phyloP scores from a whole-genome alignment of 2,113 vertebrate species.

The Spea multiplicata region DNA sequence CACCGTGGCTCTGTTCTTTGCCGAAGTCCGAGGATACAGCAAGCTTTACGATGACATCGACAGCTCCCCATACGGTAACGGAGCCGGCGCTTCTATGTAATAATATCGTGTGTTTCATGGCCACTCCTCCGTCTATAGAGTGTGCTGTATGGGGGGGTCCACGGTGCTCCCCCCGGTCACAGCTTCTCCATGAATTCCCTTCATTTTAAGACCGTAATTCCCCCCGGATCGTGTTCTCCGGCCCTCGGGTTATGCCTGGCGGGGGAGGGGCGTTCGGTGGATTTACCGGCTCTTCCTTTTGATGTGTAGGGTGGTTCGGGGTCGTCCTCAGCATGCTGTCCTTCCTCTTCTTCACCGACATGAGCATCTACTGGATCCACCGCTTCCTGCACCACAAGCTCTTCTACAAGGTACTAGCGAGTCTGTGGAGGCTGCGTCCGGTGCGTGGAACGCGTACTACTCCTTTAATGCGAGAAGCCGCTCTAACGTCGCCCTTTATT shows the following conservation, averaged over 20 bases:
- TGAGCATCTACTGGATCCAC: slow-evolving; percentile 98
- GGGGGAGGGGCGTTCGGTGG: too few species aligned
- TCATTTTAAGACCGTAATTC: too few species aligned
- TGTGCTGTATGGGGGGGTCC: too few species aligned
- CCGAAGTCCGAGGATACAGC: slow-evolving; percentile 88
- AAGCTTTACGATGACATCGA: slow-evolving; percentile 80
- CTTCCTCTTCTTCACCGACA: slow-evolving; percentile 95
- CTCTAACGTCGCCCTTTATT: too few species aligned
- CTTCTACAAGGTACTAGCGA: slow-evolving; percentile 82
- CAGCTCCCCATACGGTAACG: slow-evolving; percentile 78
- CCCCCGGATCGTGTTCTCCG: background rate
- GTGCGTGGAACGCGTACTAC: too few species aligned
- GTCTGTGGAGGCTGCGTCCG: too few species aligned
- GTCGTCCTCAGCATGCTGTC: slow-evolving; percentile 82
- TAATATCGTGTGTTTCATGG: background rate
- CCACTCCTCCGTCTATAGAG: too few species aligned
- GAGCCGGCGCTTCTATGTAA: background rate
- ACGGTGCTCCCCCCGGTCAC: too few species aligned
- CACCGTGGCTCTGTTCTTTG: slow-evolving; percentile 84
- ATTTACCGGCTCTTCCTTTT: background rate
- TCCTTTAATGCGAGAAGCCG: too few species aligned
- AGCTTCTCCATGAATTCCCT: too few species aligned
- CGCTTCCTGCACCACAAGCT: slow-evolving; percentile 86
- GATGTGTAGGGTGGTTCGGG: slow-evolving; percentile 76
- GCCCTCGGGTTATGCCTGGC: background rate